phyloP scores from a whole-genome alignment of 2,797 vertebrate genomes.

The Lemur catta region DNA sequence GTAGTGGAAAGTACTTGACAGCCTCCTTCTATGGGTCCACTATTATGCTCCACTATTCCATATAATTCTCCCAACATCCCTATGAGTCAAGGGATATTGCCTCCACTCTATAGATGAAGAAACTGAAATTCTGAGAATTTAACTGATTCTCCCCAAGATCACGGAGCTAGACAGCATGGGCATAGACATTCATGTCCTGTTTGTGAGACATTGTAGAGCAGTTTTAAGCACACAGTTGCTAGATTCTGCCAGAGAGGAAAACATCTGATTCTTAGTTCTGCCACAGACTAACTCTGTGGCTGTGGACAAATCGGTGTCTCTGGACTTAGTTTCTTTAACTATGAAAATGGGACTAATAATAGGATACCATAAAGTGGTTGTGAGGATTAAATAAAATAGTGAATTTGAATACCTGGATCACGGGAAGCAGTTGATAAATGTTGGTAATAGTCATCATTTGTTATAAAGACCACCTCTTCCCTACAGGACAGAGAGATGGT shows the following conservation, averaged over 20 bases:
- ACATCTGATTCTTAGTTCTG: neutral
- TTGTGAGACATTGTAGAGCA: neutral
- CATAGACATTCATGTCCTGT: neutral
- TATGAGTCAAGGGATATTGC: neutral
- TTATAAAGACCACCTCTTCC: neutral
- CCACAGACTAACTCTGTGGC: neutral
- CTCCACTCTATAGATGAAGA: neutral
- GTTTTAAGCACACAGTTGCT: neutral
- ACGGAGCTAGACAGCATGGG: neutral
- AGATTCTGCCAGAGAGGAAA: neutral
- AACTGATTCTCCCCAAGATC: neutral
- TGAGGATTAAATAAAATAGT: neutral
- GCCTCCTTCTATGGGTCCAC: neutral
- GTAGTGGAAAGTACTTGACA: neutral
- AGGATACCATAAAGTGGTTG: neutral
- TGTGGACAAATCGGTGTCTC: neutral
- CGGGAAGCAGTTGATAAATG: neutral
- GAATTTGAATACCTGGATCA: neutral
- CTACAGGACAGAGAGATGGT: neutral
- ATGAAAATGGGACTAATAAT: neutral
- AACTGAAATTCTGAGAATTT: neutral
- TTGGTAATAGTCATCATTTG: neutral
- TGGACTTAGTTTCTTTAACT: neutral
- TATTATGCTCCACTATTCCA: neutral
- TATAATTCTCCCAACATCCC: neutral